Evolutionary conservation across 2,113 vertebrate genomes (phyloP), one percentile per base, ranked within the genome.

Genomic region (Peromyscus polionotus): DNA sequence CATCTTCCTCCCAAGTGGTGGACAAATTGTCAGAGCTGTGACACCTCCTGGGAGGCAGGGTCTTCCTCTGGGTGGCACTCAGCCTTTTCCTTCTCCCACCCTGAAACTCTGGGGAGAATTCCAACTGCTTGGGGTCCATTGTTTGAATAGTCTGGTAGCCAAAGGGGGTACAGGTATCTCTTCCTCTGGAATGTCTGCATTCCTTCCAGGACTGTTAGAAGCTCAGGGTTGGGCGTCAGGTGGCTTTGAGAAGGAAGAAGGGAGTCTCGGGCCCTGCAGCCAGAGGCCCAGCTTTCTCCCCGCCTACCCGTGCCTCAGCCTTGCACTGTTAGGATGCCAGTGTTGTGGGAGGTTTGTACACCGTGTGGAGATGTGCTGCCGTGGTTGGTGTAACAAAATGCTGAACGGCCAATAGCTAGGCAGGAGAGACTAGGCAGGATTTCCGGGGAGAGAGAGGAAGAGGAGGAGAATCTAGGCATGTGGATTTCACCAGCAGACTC

Each of bases 271-370:
- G 22, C 51, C 77, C 87, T 39, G 54, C 19, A 77, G 9, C 20
- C 33, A 72, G 61, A 31, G 14, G 65, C 22, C 39, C 28, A 4
- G n/a, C 93, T 95, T 94, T 93, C 48, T 24, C 87, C 95, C 91
- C 36, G 17, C 51, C 84, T 93, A 59, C 77, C 76, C 73, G 61
- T 72, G 12, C 8, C 10, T 36, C 0, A 86, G 13, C 93, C 81
- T 93, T 76, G 31, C 88, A 88, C 86, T 77, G n/a, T 92, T 80
- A 92, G 95, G 88, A 88, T 70, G 85, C 96, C 70, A 72, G 70
- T 20, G 70, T 72, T 72, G 36, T 39, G 36, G 16, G 36, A 22
- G 10, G 9, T 39, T n/a, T 72, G 70, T 72, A 39, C 6, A 72
- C 36, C 19, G 10, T 39, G 36, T 39, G 36, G n/a, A 39, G 17